A percentile compares a stretch with the other conserved stretches of the same genome.
These are phyloP conservation scores for Notarius quadriscutis DNA, from an alignment of 2,113 vertebrate genomes.

Conservation along the genomic window DNA sequence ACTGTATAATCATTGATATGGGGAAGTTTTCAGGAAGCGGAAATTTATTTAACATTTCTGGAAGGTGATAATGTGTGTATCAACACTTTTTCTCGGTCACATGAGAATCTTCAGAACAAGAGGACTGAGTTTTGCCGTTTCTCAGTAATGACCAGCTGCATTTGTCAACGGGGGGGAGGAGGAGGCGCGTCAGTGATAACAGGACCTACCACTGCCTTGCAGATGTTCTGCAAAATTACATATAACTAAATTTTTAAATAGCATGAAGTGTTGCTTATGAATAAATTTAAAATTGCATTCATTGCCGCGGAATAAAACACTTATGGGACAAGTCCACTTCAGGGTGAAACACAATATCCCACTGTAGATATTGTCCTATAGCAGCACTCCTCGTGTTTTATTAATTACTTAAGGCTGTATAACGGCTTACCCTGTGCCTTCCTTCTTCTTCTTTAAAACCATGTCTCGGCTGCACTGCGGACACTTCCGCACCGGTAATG, in stretches of 20 bases:
- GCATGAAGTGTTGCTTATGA: no score
- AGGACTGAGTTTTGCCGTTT: not conserved
- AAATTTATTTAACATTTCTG: not conserved
- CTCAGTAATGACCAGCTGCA: not conserved
- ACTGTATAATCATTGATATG: not conserved
- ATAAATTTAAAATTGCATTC: not conserved
- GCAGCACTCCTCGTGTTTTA: not conserved
- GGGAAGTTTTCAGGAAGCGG: not conserved
- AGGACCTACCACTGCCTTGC: not conserved
- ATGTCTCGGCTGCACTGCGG: constrained; percentile 89
- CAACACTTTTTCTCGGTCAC: not conserved
- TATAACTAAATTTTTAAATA: not conserved
- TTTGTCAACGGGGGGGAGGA: not conserved
- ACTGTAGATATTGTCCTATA: not conserved
- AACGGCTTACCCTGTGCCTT: constrained; percentile 76
- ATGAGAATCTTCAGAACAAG: not conserved
- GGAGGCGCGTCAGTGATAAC: not conserved
- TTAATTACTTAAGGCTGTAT: not conserved
- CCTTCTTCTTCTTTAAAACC: constrained; percentile 89
- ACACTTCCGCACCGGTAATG: constrained; percentile 82
- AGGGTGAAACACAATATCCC: not conserved
- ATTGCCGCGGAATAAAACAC: not conserved
- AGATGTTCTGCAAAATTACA: not conserved
- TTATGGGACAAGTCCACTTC: not conserved
- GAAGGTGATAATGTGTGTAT: not conserved